Base-by-base conservation (phyloP, 2,113 vertebrate species). In the Pagrus major region DNA sequence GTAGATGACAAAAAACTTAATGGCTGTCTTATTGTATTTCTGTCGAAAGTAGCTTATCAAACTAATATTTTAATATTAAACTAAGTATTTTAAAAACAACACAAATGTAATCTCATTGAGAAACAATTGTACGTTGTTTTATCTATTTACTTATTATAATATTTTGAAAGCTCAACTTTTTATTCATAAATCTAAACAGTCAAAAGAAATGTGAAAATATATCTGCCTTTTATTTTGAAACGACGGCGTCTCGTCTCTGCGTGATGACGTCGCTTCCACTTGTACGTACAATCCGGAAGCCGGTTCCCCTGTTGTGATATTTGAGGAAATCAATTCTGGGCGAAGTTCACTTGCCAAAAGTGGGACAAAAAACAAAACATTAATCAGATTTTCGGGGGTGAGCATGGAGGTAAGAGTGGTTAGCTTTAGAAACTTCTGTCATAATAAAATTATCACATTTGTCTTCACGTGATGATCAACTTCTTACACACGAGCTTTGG, bases 361-460 rank as follows among this genome's bases (percentile, higher is more conserved):
- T 86, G 84, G 88, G 68, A 92, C 78, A 78, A 81, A 89, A 87
- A 74, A n/a, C 55, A 66, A 80, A 75, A 84, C 27, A 76, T 42
- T 79, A 78, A 72, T 70, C 86, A 88, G 49, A 66, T 88, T 85
- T 44, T 88, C 84, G 86, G 78, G 89, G 88, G 87, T 90, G 89
- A 91, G 66, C 74, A 95, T 95, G 95, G 94, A 95, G 94, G 95
- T 95, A 95, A 95, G 94, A 90, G 75, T 80, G 84, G 76, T 35
- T 64, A 71, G 70, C 21, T 47, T 75, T 71, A 76, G 23, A 84
- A 41, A 68, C 35, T 5, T 37, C 37, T 35, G 5, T 83, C 46
- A 47, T 27, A 77, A 78, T 80, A 79, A 79, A 90, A 78, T 0
- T 61, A 64, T 33, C 41, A 55, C 4, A 0, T 18, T 55, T 76